Conservation (phyloP, 2,888 invertebrate species). For the Cremastobaeus sp. region DNA sequence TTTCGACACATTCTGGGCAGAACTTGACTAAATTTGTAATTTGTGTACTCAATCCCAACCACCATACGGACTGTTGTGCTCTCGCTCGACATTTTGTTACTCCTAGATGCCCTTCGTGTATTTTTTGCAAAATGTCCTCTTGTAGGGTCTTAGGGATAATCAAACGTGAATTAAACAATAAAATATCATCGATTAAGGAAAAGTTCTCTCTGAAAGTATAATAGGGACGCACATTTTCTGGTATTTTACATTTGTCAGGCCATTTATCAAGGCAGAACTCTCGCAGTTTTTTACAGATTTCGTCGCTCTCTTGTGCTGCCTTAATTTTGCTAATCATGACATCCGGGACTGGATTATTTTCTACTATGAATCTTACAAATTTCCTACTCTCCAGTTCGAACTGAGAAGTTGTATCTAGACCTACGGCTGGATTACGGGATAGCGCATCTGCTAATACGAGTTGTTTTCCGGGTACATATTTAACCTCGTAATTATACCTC, state of each 20-base stretch:
- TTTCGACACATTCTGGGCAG: constrained; percentile 53
- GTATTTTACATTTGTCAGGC: neutral
- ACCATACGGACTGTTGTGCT: constrained; percentile 63
- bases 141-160: constrained; percentile 19
- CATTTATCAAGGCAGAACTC: constrained; percentile 14
- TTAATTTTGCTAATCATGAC: neutral
- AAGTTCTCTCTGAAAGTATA: neutral
- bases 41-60: constrained; percentile 55
- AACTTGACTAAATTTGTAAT: constrained; percentile 46
- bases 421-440: constrained; percentile 54
- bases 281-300: neutral
- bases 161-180: neutral
- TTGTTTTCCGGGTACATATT: constrained; percentile 68
- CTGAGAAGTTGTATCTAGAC: neutral
- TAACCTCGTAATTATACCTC: constrained; percentile 65
- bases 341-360: neutral
- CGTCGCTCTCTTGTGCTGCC: neutral
- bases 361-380: neutral
- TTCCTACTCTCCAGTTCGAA: neutral
- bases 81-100: constrained; percentile 61
- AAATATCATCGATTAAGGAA: neutral
- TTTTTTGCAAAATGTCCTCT: constrained; percentile 54
- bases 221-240: neutral
- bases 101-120: constrained; percentile 66
- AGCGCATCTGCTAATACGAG: constrained; percentile 68